phyloP scores from a whole-genome alignment of 2,113 vertebrate genomes.

The Microtus richardsoni region DNA sequence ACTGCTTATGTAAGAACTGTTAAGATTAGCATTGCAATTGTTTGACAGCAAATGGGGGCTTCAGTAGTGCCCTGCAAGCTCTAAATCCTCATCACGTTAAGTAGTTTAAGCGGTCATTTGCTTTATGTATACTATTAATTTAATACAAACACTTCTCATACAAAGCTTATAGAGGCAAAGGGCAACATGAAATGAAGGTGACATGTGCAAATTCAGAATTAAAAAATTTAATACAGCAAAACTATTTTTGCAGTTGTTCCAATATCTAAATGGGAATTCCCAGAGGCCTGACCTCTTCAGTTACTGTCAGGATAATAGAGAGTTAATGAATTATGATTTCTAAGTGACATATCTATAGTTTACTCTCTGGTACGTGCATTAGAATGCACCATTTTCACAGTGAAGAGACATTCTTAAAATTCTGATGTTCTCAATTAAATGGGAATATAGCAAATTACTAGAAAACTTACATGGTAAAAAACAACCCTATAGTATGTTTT shows the following conservation, averaged over 20 bases:
- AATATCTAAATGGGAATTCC: neutral
- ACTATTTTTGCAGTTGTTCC: neutral
- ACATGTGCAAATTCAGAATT: neutral
- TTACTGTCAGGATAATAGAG: neutral
- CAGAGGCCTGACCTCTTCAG: no score
- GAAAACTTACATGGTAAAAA: slow-evolving; percentile 9
- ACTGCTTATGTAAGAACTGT: slow-evolving; percentile 45
- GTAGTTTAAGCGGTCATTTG: slow-evolving; percentile 10
- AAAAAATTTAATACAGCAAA: neutral
- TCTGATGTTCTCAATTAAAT: neutral
- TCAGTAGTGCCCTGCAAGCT: neutral
- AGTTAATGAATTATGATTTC: neutral
- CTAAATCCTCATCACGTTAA: neutral
- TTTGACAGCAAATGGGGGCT: slow-evolving; percentile 25
- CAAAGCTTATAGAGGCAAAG: neutral
- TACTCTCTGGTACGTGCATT: neutral
- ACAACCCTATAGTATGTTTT: neutral
- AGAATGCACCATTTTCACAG: neutral
- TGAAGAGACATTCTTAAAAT: neutral
- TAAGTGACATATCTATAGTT: neutral
- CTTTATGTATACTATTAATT: slow-evolving; percentile 41
- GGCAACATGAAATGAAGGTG: neutral
- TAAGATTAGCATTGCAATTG: slow-evolving; percentile 47
- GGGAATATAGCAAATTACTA: neutral
- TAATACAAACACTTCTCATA: slow-evolving; percentile 24